Conservation (phyloP, 2,888 invertebrate genomes). For the Ditula angustiorana region DNA sequence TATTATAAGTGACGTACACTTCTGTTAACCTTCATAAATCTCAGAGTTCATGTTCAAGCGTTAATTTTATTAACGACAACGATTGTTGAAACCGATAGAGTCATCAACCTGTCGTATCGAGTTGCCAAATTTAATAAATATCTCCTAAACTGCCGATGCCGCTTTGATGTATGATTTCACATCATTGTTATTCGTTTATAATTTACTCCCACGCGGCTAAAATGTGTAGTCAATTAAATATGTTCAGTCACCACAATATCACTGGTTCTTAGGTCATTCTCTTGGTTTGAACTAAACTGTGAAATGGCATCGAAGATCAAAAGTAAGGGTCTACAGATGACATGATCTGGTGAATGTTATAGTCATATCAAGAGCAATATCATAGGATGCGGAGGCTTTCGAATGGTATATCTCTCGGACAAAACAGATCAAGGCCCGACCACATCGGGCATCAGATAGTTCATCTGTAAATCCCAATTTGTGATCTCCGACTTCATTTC, state of each 20-base stretch:
- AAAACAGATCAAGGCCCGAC: too few relatives aligned
- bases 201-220: conserved; percentile 8
- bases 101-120: conserved; percentile 20
- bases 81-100: conserved; percentile 12
- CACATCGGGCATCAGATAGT: too few relatives aligned
- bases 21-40: conserved; percentile 11
- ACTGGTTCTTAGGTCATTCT: too few relatives aligned
- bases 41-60: conserved; percentile 1
- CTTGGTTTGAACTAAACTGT: too few relatives aligned
- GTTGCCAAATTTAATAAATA: conserved; percentile 10
- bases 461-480: too few relatives aligned
- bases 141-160: background rate
- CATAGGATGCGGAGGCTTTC: too few relatives aligned
- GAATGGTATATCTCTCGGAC: too few relatives aligned
- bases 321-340: too few relatives aligned
- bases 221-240: background rate
- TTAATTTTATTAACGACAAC: conserved; percentile 25
- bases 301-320: too few relatives aligned
- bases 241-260: background rate
- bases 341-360: too few relatives aligned
- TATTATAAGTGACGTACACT: background rate
- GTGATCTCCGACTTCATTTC: too few relatives aligned
- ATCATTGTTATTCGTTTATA: conserved; percentile 15
- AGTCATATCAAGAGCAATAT: too few relatives aligned
- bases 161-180: background rate